A percentile compares a stretch with the other conserved stretches of the same genome.
phyloP scores from a whole-genome alignment of 2,797 vertebrate genomes.

The Lemur catta region DNA sequence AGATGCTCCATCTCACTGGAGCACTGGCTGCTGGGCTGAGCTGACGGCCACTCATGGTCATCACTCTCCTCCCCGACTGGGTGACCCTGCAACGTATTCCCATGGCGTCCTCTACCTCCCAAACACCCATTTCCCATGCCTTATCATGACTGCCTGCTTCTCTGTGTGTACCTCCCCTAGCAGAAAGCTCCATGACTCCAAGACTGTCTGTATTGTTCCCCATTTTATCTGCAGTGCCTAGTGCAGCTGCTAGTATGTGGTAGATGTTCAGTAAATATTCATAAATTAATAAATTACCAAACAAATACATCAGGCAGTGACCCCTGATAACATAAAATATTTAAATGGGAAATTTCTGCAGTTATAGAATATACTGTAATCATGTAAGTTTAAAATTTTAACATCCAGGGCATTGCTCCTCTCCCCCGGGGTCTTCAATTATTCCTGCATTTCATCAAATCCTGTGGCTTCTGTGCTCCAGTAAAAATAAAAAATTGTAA shows the following conservation, averaged over 20 bases:
- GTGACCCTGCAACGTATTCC: background rate
- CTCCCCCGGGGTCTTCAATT: background rate
- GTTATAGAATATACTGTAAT: background rate
- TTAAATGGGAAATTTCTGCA: background rate
- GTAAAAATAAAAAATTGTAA: background rate
- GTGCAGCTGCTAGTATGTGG: background rate
- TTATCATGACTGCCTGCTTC: background rate
- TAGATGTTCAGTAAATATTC: background rate
- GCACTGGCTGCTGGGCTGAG: background rate
- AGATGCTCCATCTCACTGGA: background rate
- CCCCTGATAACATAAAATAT: background rate
- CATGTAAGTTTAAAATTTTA: background rate
- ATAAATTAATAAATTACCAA: background rate
- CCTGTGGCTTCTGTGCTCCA: background rate
- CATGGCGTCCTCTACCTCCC: background rate
- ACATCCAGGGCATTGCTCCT: background rate
- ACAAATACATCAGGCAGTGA: background rate
- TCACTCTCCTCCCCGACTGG: accelerated
- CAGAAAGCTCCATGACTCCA: background rate
- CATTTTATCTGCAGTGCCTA: background rate
- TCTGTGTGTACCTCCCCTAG: background rate
- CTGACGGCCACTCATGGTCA: background rate
- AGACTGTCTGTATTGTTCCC: background rate
- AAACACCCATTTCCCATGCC: background rate
- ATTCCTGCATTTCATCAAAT: background rate